Percentiles rank a stretch among this genome's conserved stretches.
These are phyloP conservation scores for Bugulina stolonifera DNA, from an alignment of 2,888 invertebrate genomes.

Conservation along the genomic window DNA sequence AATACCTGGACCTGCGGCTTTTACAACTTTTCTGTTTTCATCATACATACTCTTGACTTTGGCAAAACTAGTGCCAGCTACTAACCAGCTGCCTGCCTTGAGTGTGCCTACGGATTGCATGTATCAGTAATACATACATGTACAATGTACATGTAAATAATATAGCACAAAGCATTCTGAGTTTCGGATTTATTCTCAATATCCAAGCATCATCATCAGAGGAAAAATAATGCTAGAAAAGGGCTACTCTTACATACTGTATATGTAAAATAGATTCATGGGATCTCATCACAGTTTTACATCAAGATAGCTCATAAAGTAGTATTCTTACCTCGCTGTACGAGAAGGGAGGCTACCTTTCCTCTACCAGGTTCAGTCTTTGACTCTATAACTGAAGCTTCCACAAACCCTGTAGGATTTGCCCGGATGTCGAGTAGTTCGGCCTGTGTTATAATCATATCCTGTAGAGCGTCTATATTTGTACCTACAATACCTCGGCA, in stretches of 20 bases:
- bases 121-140: no score
- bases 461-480: constrained; percentile 72
- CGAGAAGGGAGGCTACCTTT: constrained; percentile 74
- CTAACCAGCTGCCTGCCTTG: constrained; percentile 68
- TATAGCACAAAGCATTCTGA: neutral
- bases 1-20: constrained; percentile 68
- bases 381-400: constrained; percentile 86
- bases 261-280: no score
- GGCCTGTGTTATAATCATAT: constrained; percentile 65
- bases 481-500: constrained; percentile 57
- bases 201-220: no score
- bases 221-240: no score
- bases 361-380: constrained; percentile 65
- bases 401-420: constrained; percentile 75
- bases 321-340: constrained; percentile 74
- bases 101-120: constrained; percentile 65
- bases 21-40: constrained; percentile 65
- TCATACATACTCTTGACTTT: constrained; percentile 73
- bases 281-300: no score
- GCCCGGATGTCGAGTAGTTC: constrained; percentile 81
- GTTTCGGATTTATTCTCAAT: no score
- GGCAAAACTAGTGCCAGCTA: constrained; percentile 78
- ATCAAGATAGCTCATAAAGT: no score
- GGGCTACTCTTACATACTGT: no score
- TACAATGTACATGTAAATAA: neutral